These are phyloP conservation scores for Thinocorus orbignyianus DNA, from an alignment of 2,113 vertebrate genomes.

Conservation along the genomic window DNA sequence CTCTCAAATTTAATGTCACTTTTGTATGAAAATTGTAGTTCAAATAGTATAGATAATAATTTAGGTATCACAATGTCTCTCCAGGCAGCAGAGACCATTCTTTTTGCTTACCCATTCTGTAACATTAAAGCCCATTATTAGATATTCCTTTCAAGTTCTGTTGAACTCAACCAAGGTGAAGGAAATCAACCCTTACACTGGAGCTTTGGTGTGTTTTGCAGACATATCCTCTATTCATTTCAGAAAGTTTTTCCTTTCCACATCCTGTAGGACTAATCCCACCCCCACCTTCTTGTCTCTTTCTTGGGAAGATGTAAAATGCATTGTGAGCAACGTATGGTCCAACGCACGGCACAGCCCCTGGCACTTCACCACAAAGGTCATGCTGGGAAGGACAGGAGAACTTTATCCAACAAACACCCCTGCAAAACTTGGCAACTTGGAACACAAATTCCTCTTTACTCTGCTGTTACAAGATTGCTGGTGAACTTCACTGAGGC, in stretches of 20 bases:
- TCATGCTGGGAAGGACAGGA: not conserved
- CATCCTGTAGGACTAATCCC: not conserved
- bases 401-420: not conserved
- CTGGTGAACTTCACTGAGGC: not conserved
- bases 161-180: not conserved
- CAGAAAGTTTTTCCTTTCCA: not conserved
- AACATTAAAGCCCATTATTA: not conserved
- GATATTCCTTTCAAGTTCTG: not conserved
- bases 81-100: not conserved
- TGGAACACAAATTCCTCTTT: not conserved
- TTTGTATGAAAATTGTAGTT: not conserved
- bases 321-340: not conserved
- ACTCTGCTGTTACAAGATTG: not conserved
- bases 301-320: not conserved
- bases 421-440: not conserved
- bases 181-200: not conserved
- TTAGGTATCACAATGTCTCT: not conserved
- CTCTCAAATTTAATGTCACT: not conserved
- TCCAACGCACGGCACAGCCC: not conserved
- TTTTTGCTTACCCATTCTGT: not conserved
- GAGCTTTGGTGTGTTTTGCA: not conserved
- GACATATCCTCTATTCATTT: not conserved
- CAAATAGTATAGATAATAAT: not conserved
- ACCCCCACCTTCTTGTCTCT: not conserved
- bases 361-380: not conserved